Evolutionary conservation across 1,140 invertebrate species (phyloP).

Genomic region (Maniola jurtina): DNA sequence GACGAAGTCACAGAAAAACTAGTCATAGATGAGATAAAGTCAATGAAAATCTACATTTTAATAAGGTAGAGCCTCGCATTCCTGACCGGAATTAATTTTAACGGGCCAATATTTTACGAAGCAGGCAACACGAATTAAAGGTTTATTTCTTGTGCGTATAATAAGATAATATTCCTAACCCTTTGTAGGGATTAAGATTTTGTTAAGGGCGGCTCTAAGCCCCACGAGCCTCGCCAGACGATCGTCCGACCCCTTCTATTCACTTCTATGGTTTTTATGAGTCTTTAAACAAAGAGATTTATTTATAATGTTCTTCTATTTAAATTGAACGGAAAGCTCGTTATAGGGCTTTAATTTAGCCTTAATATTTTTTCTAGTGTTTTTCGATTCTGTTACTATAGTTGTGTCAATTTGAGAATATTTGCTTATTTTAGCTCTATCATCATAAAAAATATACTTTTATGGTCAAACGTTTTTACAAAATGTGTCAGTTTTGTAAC

Average conservation of each 20-base stretch:
- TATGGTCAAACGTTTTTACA: no score
- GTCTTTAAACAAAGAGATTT: slow-evolving; percentile 24
- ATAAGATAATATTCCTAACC: slow-evolving; percentile 77
- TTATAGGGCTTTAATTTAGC: background rate
- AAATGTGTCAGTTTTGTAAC: no score
- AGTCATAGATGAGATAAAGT: no score
- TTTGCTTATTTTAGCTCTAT: no score
- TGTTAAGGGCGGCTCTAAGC: slow-evolving; percentile 65
- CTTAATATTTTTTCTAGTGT: background rate
- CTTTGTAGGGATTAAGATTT: slow-evolving; percentile 78
- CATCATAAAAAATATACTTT: no score
- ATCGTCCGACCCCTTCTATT: slow-evolving; percentile 44
- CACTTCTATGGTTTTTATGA: slow-evolving; percentile 70
- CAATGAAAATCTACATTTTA: background rate
- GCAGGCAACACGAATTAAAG: slow-evolving; percentile 62
- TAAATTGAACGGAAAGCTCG: slow-evolving; percentile 2
- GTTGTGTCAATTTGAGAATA: no score
- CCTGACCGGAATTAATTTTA: slow-evolving; percentile 17
- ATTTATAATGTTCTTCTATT: slow-evolving; percentile 14
- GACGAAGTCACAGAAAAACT: no score
- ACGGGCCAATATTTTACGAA: slow-evolving; percentile 32
- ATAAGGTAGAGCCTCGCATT: background rate
- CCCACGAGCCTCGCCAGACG: slow-evolving; percentile 54
- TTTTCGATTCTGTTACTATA: background rate
- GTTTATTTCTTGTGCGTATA: slow-evolving; percentile 72